A percentile compares a stretch with the other conserved stretches of the same genome.
Evolutionary conservation across 2,797 vertebrate genomes (phyloP).

Genomic region (Martes flavigula): DNA sequence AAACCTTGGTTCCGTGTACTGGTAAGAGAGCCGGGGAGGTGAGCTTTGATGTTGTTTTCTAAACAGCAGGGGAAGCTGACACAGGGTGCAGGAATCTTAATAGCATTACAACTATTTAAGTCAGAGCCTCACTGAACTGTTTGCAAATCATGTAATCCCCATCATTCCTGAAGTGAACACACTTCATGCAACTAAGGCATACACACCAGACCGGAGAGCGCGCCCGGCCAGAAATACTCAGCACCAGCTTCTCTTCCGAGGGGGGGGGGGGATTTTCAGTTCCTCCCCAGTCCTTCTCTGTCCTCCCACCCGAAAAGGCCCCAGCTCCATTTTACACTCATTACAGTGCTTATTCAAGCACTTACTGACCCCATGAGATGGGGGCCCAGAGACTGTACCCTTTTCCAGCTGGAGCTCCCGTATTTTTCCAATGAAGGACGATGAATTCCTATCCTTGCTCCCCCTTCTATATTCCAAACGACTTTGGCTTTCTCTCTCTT

Average conservation of each 20-base stretch:
- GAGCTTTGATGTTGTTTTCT: slow-evolving; percentile 63
- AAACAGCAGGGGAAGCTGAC: slow-evolving; percentile 56
- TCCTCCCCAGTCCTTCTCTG: not conserved
- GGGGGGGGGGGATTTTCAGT: not conserved
- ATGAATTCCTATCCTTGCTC: not conserved
- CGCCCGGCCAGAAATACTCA: not conserved
- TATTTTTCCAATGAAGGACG: not conserved
- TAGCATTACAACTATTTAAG: slow-evolving; percentile 77
- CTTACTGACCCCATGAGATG: not conserved
- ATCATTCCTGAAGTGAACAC: slow-evolving; percentile 68
- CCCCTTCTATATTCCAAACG: not conserved
- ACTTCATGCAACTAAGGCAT: slow-evolving; percentile 51
- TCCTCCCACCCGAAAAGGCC: not conserved
- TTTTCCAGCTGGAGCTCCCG: not conserved
- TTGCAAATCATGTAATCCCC: slow-evolving; percentile 73
- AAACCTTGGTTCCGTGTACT: slow-evolving; percentile 69
- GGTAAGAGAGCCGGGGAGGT: slow-evolving; percentile 18
- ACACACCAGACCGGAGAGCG: not conserved
- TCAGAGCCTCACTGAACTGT: slow-evolving; percentile 71
- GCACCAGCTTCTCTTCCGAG: not conserved
- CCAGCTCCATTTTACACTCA: not conserved
- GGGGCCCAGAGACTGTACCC: not conserved
- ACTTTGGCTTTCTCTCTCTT: not conserved
- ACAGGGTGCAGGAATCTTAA: slow-evolving; percentile 71
- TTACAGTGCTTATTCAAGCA: not conserved